These are phyloP conservation scores for Drepanosiphum platanoidis DNA, from an alignment of 2,888 invertebrate species.

Conservation along the genomic window DNA sequence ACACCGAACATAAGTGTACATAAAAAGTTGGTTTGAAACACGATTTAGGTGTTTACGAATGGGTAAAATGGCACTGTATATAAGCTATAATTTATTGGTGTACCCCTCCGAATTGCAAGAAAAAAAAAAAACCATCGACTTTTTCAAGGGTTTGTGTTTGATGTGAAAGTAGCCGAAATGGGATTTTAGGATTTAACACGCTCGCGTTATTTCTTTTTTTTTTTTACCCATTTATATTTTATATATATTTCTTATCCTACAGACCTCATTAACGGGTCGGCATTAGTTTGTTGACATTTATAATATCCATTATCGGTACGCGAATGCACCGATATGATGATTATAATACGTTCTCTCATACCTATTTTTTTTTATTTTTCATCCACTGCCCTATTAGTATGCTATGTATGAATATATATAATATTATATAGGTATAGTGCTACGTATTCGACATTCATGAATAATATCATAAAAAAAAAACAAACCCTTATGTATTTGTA, in stretches of 20 bases:
- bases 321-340: constrained; percentile 23
- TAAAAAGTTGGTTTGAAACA: constrained; percentile 31
- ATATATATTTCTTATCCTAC: not conserved
- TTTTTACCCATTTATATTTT: not conserved
- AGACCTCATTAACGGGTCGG: not conserved
- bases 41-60: constrained; percentile 37
- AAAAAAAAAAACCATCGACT: not conserved
- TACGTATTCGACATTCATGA: not conserved
- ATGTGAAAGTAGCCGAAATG: constrained; percentile 9
- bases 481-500: constrained; percentile 19
- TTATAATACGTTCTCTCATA: not conserved
- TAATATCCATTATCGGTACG: constrained; percentile 5
- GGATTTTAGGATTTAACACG: not conserved
- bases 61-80: constrained; percentile 51
- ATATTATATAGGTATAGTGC: constrained; percentile 15
- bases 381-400: constrained; percentile 1
- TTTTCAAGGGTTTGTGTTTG: constrained; percentile 20
- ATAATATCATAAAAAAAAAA: constrained; percentile 40
- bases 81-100: constrained; percentile 37
- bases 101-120: constrained; percentile 15
- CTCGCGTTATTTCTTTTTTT: not conserved
- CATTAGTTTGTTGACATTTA: not conserved
- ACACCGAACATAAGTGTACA: constrained; percentile 42
- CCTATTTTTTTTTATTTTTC: constrained; percentile 14
- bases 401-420: constrained; percentile 4